Conservation (phyloP, 1,140 invertebrate species). For the Drosophila busckii region DNA sequence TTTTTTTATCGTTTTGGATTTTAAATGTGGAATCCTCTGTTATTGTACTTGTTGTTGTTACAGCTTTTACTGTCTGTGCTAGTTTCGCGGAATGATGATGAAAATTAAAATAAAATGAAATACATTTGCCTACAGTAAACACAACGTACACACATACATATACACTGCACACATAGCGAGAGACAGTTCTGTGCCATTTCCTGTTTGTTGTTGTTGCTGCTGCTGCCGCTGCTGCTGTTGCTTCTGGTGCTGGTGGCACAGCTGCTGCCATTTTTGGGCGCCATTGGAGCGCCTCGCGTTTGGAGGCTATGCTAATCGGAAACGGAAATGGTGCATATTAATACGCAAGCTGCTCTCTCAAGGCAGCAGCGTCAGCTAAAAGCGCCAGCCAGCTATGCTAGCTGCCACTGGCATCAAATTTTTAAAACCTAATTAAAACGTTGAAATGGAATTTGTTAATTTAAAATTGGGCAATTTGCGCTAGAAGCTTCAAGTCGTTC, state of each 20-base stretch:
- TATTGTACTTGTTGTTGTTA: conserved; percentile 8
- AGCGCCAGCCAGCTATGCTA: conserved; percentile 34
- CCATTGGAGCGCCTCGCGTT: conserved; percentile 28
- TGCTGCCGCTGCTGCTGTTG: conserved; percentile 12
- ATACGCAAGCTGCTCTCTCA: conserved; percentile 68
- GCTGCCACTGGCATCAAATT: conserved; percentile 58
- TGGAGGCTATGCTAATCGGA: conserved; percentile 76
- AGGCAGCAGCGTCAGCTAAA: conserved; percentile 47
- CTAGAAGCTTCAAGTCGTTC: conserved; percentile 49
- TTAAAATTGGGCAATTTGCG: conserved; percentile 72
- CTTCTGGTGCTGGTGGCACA: conserved; percentile 32
- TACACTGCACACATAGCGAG: conserved; percentile 23
- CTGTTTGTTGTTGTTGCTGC: conserved; percentile 45
- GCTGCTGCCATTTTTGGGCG: conserved; percentile 56
- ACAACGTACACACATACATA: conserved; percentile 14
- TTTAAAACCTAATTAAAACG: conserved; percentile 77
- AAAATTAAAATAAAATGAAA: conserved; percentile 77
- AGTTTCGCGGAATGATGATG: conserved; percentile 73
- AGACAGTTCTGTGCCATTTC: conserved; percentile 69
- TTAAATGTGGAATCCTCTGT: conserved; percentile 61
- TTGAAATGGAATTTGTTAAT: conserved; percentile 77
- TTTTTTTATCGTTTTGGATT: conserved; percentile 71
- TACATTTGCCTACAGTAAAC: conserved; percentile 57
- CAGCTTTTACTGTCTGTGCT: conserved; percentile 40
- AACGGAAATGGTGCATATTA: conserved; percentile 76